These are phyloP conservation scores for Todiramphus saurophagus DNA, from an alignment of 2,113 vertebrate genomes.

Conservation along the genomic window DNA sequence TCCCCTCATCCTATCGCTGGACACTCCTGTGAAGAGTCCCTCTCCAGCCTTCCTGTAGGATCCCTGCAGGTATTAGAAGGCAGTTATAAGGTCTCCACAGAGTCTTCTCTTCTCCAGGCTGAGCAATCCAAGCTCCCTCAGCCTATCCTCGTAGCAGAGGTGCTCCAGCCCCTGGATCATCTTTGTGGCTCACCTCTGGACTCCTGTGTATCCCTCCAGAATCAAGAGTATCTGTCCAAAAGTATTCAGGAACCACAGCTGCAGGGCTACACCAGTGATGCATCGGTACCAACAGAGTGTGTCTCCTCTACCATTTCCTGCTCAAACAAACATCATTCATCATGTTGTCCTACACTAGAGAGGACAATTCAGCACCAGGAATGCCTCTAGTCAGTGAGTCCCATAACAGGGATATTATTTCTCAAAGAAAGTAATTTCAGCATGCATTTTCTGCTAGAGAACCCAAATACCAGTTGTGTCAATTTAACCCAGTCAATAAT, in stretches of 20 bases:
- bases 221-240: neutral
- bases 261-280: neutral
- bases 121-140: no score
- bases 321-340: neutral
- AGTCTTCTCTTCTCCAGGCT: no score
- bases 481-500: neutral
- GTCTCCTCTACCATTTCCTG: neutral
- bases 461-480: neutral
- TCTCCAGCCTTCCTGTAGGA: no score
- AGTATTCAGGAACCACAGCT: neutral
- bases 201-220: no score
- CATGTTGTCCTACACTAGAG: neutral
- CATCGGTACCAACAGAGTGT: fast-evolving
- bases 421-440: neutral
- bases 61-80: no score
- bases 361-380: neutral
- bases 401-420: neutral
- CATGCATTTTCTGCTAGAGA: neutral
- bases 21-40: no score
- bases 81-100: no score
- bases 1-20: no score
- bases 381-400: neutral
- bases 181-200: no score
- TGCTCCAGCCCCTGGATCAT: no score
- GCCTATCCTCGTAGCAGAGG: no score